Percentiles rank a stretch among this genome's conserved stretches.
These are phyloP conservation scores for Leptopilina myrica DNA, from an alignment of 2,888 invertebrate genomes.

Conservation along the genomic window DNA sequence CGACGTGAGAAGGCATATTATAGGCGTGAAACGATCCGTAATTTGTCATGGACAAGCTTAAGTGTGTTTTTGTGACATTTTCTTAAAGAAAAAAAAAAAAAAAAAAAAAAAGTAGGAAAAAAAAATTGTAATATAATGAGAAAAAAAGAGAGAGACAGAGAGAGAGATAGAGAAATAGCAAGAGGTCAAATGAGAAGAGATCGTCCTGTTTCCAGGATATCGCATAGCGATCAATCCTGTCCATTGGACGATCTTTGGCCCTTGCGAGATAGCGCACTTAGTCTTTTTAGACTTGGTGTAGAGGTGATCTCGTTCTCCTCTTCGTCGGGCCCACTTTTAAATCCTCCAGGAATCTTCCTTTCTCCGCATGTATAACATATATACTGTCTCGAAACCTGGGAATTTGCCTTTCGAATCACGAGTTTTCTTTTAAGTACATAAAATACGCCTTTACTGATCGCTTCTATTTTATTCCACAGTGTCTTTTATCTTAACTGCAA, in stretches of 20 bases:
- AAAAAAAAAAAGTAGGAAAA: not conserved
- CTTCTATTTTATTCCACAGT: not conserved
- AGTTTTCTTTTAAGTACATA: conserved; percentile 28
- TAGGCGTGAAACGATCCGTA: conserved; percentile 76
- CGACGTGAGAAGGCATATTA: conserved; percentile 75
- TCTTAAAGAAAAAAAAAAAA: not conserved
- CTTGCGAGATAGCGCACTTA: conserved; percentile 32
- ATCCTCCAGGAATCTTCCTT: conserved; percentile 65
- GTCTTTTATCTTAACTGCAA: conserved; percentile 5
- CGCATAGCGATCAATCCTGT: conserved; percentile 29
- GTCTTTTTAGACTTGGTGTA: conserved; percentile 17
- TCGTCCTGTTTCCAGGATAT: conserved; percentile 30
- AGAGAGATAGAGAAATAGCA: not conserved
- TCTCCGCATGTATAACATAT: conserved; percentile 52
- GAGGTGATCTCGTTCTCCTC: conserved; percentile 42
- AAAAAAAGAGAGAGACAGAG: not conserved
- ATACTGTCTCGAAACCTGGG: conserved; percentile 47
- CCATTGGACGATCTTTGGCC: conserved; percentile 33
- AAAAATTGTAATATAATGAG: not conserved
- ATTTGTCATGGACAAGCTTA: conserved; percentile 70
- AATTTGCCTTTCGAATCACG: conserved; percentile 59
- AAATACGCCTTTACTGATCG: conserved; percentile 28
- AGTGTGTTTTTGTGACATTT: conserved; percentile 42
- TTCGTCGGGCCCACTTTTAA: conserved; percentile 53
- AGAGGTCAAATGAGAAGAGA: conserved; percentile 24